Conservation (phyloP, 2,888 invertebrate species). For the Odontocolon sp. region DNA sequence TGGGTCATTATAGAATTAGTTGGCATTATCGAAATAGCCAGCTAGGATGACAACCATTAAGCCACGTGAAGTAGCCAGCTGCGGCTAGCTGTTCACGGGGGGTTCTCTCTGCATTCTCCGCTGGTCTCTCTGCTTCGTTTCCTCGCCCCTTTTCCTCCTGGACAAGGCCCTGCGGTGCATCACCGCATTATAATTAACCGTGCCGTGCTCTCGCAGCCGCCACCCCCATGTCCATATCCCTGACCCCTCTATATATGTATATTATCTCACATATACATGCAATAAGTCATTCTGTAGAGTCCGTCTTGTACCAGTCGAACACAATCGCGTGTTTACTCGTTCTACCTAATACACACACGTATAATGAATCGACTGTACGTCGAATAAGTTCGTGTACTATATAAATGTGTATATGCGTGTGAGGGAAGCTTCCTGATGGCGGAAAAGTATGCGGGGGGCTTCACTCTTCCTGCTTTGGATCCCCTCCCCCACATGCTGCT, state of each 20-base stretch:
- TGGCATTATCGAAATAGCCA: slow-evolving; percentile 71
- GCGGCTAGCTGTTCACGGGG: slow-evolving; percentile 54
- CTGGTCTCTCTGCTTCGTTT: slow-evolving; percentile 1
- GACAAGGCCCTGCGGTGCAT: slow-evolving; percentile 54
- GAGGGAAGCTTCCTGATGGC: slow-evolving; percentile 45
- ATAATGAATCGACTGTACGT: no score
- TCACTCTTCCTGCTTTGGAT: slow-evolving; percentile 61
- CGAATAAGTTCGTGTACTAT: slow-evolving; percentile 47
- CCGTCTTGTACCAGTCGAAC: slow-evolving; percentile 10
- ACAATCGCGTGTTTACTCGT: slow-evolving; percentile 53
- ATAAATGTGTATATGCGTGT: slow-evolving; percentile 19
- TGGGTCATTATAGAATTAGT: slow-evolving; percentile 64
- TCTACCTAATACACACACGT: slow-evolving; percentile 33
- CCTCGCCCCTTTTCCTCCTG: background rate
- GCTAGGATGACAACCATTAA: slow-evolving; percentile 73
- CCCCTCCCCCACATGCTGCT: slow-evolving; percentile 60
- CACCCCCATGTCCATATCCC: slow-evolving; percentile 63
- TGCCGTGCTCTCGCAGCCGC: slow-evolving; percentile 57
- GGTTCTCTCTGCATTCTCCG: slow-evolving; percentile 26
- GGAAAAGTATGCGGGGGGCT: slow-evolving; percentile 56
- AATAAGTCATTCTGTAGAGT: background rate
- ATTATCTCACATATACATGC: background rate
- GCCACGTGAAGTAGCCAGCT: slow-evolving; percentile 69
- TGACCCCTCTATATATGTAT: background rate
- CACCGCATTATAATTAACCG: slow-evolving; percentile 67